These are phyloP conservation scores for Typhlichthys eigenmanni DNA, from an alignment of 2,797 vertebrate genomes.

Conservation along the genomic window DNA sequence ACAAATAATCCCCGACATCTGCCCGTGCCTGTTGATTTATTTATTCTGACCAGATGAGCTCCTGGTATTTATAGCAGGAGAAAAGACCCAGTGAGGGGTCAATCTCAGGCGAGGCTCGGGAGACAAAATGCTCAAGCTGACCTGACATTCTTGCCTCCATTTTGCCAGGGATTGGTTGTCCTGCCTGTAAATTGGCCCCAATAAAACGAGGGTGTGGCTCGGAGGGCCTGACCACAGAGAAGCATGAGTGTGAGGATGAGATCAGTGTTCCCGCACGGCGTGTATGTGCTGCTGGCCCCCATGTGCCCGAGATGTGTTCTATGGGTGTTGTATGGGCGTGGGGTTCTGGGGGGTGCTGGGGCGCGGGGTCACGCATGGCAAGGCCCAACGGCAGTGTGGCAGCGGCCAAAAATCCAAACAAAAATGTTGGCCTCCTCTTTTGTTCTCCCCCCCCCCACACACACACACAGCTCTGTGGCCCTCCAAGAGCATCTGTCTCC, in stretches of 20 bases:
- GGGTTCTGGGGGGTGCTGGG: slow-evolving; percentile 27
- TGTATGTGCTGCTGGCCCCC: not conserved
- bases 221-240: slow-evolving; percentile 9
- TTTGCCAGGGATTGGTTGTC: slow-evolving; percentile 56
- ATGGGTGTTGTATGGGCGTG: not conserved
- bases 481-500: slow-evolving; percentile 97
- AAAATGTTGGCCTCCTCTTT: slow-evolving; percentile 76
- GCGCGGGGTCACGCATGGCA: slow-evolving; percentile 67
- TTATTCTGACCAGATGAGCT: slow-evolving; percentile 78
- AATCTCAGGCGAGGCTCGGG: slow-evolving; percentile 55
- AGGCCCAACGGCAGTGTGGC: slow-evolving; percentile 70
- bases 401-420: slow-evolving; percentile 52
- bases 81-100: slow-evolving; percentile 71
- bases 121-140: slow-evolving; percentile 74
- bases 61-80: slow-evolving; percentile 76
- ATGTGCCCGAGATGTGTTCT: not conserved
- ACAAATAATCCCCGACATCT: slow-evolving; percentile 57
- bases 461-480: slow-evolving; percentile 77
- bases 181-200: slow-evolving; percentile 66
- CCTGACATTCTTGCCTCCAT: slow-evolving; percentile 70
- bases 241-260: slow-evolving; percentile 23
- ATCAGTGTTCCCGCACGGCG: slow-evolving; percentile 7
- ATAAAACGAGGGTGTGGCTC: slow-evolving; percentile 57
- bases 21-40: slow-evolving; percentile 65
- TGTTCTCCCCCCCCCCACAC: slow-evolving; percentile 64